Base-by-base conservation (phyloP, 2,113 vertebrate species). In the Barbus barbus region DNA sequence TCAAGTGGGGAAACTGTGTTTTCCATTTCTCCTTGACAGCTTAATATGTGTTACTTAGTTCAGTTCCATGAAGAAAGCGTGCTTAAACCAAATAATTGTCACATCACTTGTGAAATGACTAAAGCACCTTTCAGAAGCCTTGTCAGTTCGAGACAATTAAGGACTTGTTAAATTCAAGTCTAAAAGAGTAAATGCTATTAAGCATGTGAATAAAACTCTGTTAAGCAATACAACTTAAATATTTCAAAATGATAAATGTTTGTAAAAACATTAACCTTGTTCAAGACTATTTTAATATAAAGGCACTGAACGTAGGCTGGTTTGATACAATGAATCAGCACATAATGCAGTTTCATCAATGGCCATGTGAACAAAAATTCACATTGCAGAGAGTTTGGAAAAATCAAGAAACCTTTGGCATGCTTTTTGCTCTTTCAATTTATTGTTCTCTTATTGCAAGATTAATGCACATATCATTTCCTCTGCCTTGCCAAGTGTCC, bases 11-110 rank as follows among this genome's bases (percentile, higher is more conserved):
- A 69, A 48, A 31, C 16, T 28, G 36, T 51, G 77, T 44, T 73
- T 71, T 26, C 4, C 36, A 61, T 78, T 58, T 60, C 22, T 14
- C 18, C n/a, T n/a, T 78, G 72, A 71, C 75, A 84, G 78, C 69
- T 72, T 83, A 86, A 83, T 87, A 75, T 28, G 41, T 16, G n/a
- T 67, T 33, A 20, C 48, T 53, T 53, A 31, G 61, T 77, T 56
- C 28, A 65, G 8, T 53, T 60, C 78, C 9, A 26, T 14, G 5
- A 22, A 81, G 46, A 61, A 12, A 41, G 44, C 78, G 28, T 26
- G 36, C 33, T 63, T 60, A 63, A 38, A 60, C 38, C 78, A 36
- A 46, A 33, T 60, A 78, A 82, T 81, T 87, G 63, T 63, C 44
- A 28, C 44, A 24, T 79, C 20, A 44, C 74, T 28, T 71, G 33